These are phyloP conservation scores for Dolichomitus sp. DNA, from an alignment of 2,888 invertebrate genomes.

Conservation along the genomic window DNA sequence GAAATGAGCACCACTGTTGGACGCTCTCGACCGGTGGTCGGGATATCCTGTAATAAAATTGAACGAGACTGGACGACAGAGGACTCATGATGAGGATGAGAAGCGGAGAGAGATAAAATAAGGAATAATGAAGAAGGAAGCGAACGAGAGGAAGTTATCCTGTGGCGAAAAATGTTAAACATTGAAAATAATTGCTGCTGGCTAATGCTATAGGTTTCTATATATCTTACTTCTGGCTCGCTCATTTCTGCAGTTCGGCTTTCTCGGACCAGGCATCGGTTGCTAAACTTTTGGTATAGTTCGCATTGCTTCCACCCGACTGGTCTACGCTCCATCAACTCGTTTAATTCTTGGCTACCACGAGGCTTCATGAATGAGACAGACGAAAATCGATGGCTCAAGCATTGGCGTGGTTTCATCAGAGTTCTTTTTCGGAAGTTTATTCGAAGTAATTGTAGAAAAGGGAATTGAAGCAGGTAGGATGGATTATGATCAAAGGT, in stretches of 20 bases:
- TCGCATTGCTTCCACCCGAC: conserved; percentile 23
- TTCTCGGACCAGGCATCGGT: background rate
- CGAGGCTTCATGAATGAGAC: conserved; percentile 13
- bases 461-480: background rate
- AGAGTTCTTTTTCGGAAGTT: conserved; percentile 58
- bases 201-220: background rate
- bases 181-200: conserved; percentile 75
- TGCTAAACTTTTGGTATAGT: conserved; percentile 11
- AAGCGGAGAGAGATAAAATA: conserved; percentile 38
- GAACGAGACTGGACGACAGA: conserved; percentile 71
- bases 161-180: conserved; percentile 45
- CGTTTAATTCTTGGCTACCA: conserved; percentile 24
- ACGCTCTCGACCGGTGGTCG: conserved; percentile 68
- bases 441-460: conserved; percentile 52
- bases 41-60: conserved; percentile 79
- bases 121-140: conserved; percentile 52
- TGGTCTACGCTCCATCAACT: conserved; percentile 2
- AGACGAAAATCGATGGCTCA: conserved; percentile 22
- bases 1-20: conserved; percentile 72
- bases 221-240: conserved; percentile 8
- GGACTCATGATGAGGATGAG: conserved; percentile 37
- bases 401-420: conserved; percentile 30
- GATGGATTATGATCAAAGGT: conserved; percentile 16
- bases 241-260: conserved; percentile 14
- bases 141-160: conserved; percentile 42